Evolutionary conservation across 2,888 invertebrate genomes (phyloP).

Genomic region (Actias luna): DNA sequence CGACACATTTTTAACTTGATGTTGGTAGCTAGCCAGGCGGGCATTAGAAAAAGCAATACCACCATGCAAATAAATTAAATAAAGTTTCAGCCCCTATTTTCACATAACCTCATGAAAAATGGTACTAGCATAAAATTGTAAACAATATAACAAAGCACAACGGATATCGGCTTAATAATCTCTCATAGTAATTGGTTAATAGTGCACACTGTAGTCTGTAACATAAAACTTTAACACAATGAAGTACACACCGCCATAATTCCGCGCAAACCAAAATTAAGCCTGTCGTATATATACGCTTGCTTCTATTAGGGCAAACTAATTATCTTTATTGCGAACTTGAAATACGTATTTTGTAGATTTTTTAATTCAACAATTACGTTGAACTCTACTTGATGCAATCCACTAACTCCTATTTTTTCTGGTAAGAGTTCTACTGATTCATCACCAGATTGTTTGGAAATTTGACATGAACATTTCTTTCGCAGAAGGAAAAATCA

Average conservation of each 20-base stretch:
- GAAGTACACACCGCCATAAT: constrained; percentile 22
- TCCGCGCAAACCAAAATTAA: constrained; percentile 19
- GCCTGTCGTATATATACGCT: constrained; percentile 13
- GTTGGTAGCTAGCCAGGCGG: too few species aligned
- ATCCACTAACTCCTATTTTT: too few species aligned
- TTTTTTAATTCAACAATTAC: neutral
- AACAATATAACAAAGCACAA: constrained; percentile 12
- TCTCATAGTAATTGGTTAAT: constrained; percentile 45
- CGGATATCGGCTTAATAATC: constrained; percentile 37
- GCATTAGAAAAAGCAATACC: neutral
- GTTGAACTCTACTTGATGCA: neutral
- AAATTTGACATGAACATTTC: too few species aligned
- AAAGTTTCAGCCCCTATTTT: too few species aligned
- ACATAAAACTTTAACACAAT: constrained; percentile 22
- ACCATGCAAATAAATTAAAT: neutral
- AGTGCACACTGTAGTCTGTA: constrained; percentile 27
- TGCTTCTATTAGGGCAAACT: neutral
- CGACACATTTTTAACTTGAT: too few species aligned
- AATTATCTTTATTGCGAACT: neutral
- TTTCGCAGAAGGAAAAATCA: too few species aligned
- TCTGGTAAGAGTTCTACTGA: too few species aligned
- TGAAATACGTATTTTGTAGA: neutral
- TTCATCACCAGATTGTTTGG: too few species aligned
- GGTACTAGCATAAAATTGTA: neutral
- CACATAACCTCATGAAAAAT: neutral